Percentiles rank a stretch among this genome's conserved stretches.
phyloP scores from a whole-genome alignment of 2,888 invertebrate species.

The Yponomeuta plumbellus region DNA sequence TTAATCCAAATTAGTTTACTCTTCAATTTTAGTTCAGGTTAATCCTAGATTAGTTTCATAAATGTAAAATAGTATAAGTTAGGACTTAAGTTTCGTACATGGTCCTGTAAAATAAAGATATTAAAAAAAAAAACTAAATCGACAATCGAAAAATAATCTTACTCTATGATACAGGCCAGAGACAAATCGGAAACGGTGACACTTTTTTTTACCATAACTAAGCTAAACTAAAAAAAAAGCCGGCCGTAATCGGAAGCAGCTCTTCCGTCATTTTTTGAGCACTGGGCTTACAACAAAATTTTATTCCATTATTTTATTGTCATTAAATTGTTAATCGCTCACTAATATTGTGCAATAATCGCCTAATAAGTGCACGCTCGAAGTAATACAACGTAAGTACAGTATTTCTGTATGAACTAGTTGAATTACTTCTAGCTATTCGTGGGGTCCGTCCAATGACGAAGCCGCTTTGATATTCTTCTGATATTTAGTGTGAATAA shows the following conservation, averaged over 20 bases:
- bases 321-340: constrained; percentile 17
- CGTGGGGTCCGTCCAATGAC: constrained; percentile 37
- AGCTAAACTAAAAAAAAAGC: neutral
- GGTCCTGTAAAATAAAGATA: too few relatives aligned
- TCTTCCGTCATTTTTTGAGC: constrained; percentile 61
- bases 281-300: constrained; percentile 46
- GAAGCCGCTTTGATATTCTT: constrained; percentile 43
- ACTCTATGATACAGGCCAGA: neutral
- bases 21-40: too few relatives aligned
- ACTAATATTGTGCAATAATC: neutral
- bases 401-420: neutral
- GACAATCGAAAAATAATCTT: neutral
- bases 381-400: neutral
- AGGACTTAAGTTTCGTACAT: too few relatives aligned
- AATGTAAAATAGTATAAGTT: too few relatives aligned
- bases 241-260: constrained; percentile 41
- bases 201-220: neutral
- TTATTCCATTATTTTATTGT: constrained; percentile 30
- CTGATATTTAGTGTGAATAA: constrained; percentile 37
- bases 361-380: neutral
- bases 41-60: too few relatives aligned
- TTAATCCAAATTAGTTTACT: too few relatives aligned
- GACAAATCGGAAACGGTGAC: neutral
- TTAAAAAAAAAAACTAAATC: neutral
- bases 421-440: constrained; percentile 29